Conservation (phyloP, 2,113 vertebrate genomes). For the Microtus pennsylvanicus region DNA sequence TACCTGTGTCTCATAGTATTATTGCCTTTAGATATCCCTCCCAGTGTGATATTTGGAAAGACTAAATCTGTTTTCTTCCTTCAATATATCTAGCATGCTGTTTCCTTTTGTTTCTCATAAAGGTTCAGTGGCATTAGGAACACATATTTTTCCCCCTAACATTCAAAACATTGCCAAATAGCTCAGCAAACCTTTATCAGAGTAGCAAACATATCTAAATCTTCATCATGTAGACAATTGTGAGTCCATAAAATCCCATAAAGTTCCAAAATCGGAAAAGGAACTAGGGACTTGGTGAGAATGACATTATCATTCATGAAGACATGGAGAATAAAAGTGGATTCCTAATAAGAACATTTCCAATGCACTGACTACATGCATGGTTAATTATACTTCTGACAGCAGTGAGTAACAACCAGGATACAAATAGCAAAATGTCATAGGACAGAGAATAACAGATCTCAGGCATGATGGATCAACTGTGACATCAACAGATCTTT, state of each 20-base stretch:
- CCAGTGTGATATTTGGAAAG: neutral
- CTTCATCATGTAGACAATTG: neutral
- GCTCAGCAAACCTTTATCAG: neutral
- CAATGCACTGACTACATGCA: neutral
- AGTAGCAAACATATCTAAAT: slow-evolving; percentile 14
- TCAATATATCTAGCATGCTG: neutral
- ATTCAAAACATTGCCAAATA: neutral
- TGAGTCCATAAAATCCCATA: neutral
- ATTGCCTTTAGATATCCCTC: neutral
- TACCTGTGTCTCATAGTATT: neutral
- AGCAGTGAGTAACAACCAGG: neutral
- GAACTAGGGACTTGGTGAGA: neutral
- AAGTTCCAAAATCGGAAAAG: slow-evolving; percentile 33
- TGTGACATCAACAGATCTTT: neutral
- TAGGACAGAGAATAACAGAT: slow-evolving; percentile 16
- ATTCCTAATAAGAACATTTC: neutral
- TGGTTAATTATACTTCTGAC: neutral
- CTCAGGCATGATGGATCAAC: neutral
- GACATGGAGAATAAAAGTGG: neutral
- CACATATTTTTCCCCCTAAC: neutral
- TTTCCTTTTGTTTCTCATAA: slow-evolving; percentile 11
- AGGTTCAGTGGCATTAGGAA: neutral
- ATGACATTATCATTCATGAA: slow-evolving; percentile 10
- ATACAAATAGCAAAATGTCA: neutral
- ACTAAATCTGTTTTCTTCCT: neutral